Base-by-base conservation (phyloP, 1,140 invertebrate genomes). In the Drosophila pachea region DNA sequence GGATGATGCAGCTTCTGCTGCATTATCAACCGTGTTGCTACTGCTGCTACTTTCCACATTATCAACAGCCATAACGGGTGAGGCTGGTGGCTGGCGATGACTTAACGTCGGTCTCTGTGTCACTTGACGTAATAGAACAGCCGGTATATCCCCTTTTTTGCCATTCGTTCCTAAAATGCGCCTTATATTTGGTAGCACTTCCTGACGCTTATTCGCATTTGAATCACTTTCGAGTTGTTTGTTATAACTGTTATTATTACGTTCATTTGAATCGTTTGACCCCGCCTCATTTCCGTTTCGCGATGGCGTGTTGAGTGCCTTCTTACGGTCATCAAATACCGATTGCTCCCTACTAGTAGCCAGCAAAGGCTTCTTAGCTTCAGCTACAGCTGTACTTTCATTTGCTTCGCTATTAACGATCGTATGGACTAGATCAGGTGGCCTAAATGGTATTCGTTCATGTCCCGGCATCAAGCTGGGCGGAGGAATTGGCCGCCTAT, bases 81-180 rank as follows among this genome's bases (percentile, higher is more conserved):
- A 81, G 2, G 86, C 86, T 7, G 88, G 87, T 5, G 82, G 74
- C 9, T 88, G 77, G 32, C 76, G 74, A 12, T 77, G 68, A 49
- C 59, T 81, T 3, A 59, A 31, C 8, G 73, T 64, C 6, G 89
- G 89, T 14, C 73, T 93, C 4, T 93, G 93, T 0, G 94, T 93
- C 7, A 94, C 91, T 0, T 94, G 93, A 47, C 93, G 90, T 7
- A 94, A 87, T 0, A 95, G 86, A 11, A 95, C 93, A 55, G 94
- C 94, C 0, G 95, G 93, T 43, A 95, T 94, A 66, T 95, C 94
- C 63, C 95, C 93, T 71, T 95, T 95, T 5, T 94, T 90, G 1
- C 95, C 95, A 83, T 94, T 95, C 40, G 94, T 95, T 0, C 95
- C 94, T 1, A 96, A 89, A 73, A 96, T 96, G 48, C 95, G 91